Evolutionary conservation across 2,113 vertebrate species (phyloP), one percentile per base, ranked within the genome.

Genomic region (Aphelocoma coerulescens): DNA sequence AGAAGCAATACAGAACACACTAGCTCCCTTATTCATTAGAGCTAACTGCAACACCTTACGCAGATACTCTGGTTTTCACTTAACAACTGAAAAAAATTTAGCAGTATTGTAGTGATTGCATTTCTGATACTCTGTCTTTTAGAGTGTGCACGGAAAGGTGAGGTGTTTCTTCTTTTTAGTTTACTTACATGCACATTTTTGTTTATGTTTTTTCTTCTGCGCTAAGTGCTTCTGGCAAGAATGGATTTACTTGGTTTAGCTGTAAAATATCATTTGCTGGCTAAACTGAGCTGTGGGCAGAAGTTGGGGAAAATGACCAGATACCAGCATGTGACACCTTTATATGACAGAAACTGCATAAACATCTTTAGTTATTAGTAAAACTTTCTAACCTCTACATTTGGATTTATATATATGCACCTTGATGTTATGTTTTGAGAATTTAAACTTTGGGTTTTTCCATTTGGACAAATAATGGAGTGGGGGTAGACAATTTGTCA

Each of bases 31-130:
- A 55, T 27, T 69, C 59, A 32, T 41, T 39, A 43, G 2, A 48
- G 16, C 26, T 49, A 23, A 75, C 9, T 67, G 4, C 21, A 80
- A 63, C 11, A 48, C 11, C n/a, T 86, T 32, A n/a, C 3, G 14
- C 12, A 49, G 17, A 30, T 39, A 11, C 21, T 67, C 55, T 33
- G 26, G 27, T 88, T 85, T 82, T 79, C 72, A 63, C 33, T 67
- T 30, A 66, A 41, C 12, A 30, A 16, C 20, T 43, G 19, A n/a
- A 35, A 90, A 93, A 65, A 17, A 2, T 35, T 23, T 41, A 43
- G 14, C 1, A 7, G 4, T 48, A 35, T 9, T 22, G 16, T 21
- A 33, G 9, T 48, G 13, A 16, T 28, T 54, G 22, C 0, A 1
- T 3, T 91, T 89, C 66, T 66, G 11, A 80, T 61, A 49, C 11